A percentile compares a stretch with the other conserved stretches of the same genome.
Conservation (phyloP, 2,797 vertebrate genomes). For the Pseudocheirus occidentalis region DNA sequence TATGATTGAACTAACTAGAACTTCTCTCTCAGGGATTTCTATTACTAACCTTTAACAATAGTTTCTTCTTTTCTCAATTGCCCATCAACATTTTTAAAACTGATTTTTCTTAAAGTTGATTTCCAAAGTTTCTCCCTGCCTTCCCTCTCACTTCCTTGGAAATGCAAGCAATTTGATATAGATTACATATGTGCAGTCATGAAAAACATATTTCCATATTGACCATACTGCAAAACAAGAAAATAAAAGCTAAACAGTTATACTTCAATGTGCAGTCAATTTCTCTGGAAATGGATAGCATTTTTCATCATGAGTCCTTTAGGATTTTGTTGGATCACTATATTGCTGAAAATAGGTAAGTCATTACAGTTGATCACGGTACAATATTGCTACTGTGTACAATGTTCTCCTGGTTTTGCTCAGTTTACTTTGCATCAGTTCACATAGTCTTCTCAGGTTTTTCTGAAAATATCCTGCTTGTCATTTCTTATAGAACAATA, state of each 20-base stretch:
- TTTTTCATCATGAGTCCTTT: no score
- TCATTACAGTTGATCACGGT: not conserved
- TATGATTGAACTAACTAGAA: not conserved
- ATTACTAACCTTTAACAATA: not conserved
- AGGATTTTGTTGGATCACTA: not conserved
- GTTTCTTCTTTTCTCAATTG: not conserved
- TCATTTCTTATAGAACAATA: not conserved
- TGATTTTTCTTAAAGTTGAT: no score
- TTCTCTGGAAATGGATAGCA: no score
- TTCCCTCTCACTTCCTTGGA: not conserved
- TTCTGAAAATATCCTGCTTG: not conserved
- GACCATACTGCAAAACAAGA: not conserved
- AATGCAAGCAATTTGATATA: not conserved
- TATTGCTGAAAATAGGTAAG: not conserved
- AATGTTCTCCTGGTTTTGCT: no score
- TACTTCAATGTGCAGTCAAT: no score
- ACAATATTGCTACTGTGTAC: not conserved
- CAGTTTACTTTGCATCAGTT: no score
- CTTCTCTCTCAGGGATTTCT: not conserved
- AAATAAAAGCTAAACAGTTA: not conserved
- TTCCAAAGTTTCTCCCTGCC: not conserved
- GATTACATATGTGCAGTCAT: not conserved
- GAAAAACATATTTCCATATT: not conserved
- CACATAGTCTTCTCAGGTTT: not conserved
- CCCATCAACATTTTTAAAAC: not conserved